Conservation (phyloP, 1,140 invertebrate species). For the Ruditapes philippinarum region DNA sequence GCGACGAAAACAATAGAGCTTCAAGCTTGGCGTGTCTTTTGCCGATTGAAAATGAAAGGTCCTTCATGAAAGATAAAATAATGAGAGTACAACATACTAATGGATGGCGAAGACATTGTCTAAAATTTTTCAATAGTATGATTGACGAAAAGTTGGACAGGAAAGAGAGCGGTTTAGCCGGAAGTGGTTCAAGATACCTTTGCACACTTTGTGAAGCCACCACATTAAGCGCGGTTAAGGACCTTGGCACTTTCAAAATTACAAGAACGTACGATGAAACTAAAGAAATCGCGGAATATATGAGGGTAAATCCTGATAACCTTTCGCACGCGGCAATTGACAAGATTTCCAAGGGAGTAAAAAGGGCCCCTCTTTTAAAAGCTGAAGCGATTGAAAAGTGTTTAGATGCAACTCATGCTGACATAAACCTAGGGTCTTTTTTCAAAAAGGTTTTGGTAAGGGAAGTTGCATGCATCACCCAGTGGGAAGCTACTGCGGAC, state of each 20-base stretch:
- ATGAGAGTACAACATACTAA: neutral
- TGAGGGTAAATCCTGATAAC: neutral
- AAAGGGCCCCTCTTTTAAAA: neutral
- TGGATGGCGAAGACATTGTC: neutral
- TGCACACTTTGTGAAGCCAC: constrained; percentile 4
- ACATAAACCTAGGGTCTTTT: neutral
- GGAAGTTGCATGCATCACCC: neutral
- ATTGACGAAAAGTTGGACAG: neutral
- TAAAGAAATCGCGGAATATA: neutral
- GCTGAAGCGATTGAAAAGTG: neutral
- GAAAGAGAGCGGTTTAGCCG: neutral
- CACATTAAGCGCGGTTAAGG: neutral
- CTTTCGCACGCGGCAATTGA: neutral
- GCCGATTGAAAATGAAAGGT: constrained; percentile 7
- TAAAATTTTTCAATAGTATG: constrained; percentile 1
- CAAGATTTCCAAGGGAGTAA: neutral
- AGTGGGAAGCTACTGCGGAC: neutral
- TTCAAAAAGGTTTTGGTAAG: neutral
- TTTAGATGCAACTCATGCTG: neutral
- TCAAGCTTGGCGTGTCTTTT: neutral
- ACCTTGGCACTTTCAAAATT: neutral
- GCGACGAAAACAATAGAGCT: neutral
- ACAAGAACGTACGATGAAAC: neutral
- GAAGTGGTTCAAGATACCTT: neutral
- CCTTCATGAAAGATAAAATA: neutral